Conservation (phyloP, 2,113 vertebrate genomes). For the Thamnophis sirtalis region DNA sequence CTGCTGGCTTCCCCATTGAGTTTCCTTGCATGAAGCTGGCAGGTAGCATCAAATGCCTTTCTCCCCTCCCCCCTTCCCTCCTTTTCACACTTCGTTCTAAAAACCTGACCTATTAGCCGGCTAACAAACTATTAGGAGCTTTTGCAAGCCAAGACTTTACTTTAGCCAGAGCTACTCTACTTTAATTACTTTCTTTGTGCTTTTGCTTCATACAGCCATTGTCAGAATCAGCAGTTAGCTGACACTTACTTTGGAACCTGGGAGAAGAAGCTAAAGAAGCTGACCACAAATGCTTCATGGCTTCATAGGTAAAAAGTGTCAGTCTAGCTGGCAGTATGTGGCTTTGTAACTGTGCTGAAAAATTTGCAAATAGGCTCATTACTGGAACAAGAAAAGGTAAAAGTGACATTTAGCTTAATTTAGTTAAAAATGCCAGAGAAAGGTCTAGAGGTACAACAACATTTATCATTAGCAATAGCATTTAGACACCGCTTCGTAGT, state of each 20-base stretch:
- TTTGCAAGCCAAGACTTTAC: background rate
- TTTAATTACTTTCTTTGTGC: background rate
- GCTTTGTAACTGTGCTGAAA: background rate
- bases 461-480: background rate
- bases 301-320: background rate
- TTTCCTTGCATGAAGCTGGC: background rate
- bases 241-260: background rate
- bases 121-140: background rate
- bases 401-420: background rate
- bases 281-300: background rate
- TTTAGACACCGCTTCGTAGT: too few species aligned
- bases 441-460: background rate
- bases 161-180: background rate
- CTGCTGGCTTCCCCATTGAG: background rate
- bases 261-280: background rate
- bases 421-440: background rate
- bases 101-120: background rate
- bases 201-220: background rate
- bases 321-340: background rate
- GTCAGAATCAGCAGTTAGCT: background rate
- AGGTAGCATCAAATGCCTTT: background rate
- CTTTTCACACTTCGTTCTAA: background rate
- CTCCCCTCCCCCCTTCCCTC: background rate
- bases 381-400: background rate
- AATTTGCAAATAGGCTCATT: background rate